A percentile compares a stretch with the other conserved stretches of the same genome.
These are phyloP conservation scores for Galbula dea DNA, from an alignment of 2,113 vertebrate species.

Conservation along the genomic window DNA sequence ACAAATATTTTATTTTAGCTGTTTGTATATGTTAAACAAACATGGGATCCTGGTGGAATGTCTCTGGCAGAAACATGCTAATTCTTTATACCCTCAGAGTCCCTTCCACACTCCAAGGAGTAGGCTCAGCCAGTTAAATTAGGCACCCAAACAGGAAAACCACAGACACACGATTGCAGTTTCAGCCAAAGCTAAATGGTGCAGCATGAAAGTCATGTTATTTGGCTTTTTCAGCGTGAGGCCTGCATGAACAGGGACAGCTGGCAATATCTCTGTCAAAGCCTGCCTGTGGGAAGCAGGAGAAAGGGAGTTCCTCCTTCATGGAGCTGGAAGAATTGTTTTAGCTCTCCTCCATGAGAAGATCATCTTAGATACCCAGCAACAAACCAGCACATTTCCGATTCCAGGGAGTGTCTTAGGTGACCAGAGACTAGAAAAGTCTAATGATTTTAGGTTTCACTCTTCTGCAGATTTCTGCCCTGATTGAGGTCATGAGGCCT, in stretches of 20 bases:
- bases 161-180: conserved; percentile 46
- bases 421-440: not conserved
- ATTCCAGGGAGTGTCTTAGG: not conserved
- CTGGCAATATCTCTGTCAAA: not conserved
- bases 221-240: conserved; percentile 15
- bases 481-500: not conserved
- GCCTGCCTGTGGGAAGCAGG: not conserved
- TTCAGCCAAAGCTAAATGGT: conserved; percentile 30
- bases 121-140: conserved; percentile 38
- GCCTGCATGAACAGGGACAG: conserved; percentile 23
- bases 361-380: not conserved
- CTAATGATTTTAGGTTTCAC: not conserved
- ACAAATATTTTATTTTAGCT: conserved; percentile 64
- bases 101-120: conserved; percentile 34
- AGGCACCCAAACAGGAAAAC: conserved; percentile 68
- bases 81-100: conserved; percentile 43
- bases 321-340: not conserved
- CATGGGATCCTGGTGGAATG: conserved; percentile 45
- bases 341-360: not conserved
- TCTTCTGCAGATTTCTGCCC: not conserved
- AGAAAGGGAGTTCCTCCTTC: not conserved
- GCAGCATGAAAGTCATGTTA: conserved; percentile 5
- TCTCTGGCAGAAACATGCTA: conserved; percentile 51
- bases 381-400: not conserved
- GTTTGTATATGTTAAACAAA: conserved; percentile 67